A percentile compares a stretch with the other conserved stretches of the same genome.
Conservation (phyloP, 2,888 invertebrate species). For the Caenorhabditis drosophilae region DNA sequence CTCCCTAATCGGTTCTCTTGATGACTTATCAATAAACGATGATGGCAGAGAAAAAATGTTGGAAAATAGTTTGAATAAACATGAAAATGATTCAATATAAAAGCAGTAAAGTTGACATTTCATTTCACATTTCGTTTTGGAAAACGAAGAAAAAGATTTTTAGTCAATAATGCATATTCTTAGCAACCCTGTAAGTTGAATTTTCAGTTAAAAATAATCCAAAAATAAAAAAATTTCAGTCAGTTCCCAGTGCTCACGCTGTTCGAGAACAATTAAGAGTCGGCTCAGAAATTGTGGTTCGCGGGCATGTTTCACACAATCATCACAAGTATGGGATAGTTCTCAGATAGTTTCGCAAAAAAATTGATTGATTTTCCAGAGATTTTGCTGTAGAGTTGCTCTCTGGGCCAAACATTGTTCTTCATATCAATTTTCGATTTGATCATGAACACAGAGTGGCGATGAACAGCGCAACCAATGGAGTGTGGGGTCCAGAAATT, state of each 20-base stretch:
- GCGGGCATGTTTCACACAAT: slow-evolving; percentile 46
- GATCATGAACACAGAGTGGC: slow-evolving; percentile 43
- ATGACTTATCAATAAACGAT: too few species aligned
- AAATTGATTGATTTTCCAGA: slow-evolving; percentile 20
- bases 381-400: slow-evolving; percentile 55
- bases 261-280: slow-evolving; percentile 37
- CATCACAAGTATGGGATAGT: slow-evolving; percentile 37
- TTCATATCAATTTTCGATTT: slow-evolving; percentile 58
- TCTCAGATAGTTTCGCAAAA: not conserved
- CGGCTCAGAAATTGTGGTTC: slow-evolving; percentile 43
- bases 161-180: slow-evolving; percentile 49
- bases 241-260: slow-evolving; percentile 40
- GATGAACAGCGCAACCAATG: slow-evolving; percentile 40
- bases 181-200: slow-evolving; percentile 42
- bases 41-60: too few species aligned
- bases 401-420: slow-evolving; percentile 55
- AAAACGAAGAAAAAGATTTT: too few species aligned
- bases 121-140: too few species aligned
- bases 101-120: too few species aligned
- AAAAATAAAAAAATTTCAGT: slow-evolving; percentile 18
- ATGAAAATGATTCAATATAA: too few species aligned
- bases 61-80: too few species aligned
- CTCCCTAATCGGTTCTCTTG: too few species aligned
- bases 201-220: not conserved
- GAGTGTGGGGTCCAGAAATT: slow-evolving; percentile 49